Base-by-base conservation (phyloP, 2,888 invertebrate genomes). In the Microctonus aethiopoides region DNA sequence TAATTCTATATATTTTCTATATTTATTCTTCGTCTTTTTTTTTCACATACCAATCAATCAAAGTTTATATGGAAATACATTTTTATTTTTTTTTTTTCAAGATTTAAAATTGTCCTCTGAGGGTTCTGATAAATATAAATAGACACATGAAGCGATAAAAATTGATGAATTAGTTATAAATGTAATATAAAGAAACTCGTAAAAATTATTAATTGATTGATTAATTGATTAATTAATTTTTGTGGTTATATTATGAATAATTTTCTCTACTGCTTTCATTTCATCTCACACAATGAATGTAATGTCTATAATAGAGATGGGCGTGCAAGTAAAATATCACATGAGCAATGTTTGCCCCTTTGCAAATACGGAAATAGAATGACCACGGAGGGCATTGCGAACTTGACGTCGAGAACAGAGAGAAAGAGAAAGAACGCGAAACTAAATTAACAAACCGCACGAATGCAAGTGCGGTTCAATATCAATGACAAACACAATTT, bases 361-460 rank as follows among this genome's bases (percentile, higher is more conserved):
- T 36, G 60, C 60, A 65, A 69, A 70, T 70, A 59, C 69, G 69
- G 69, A 70, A 70, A 70, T 70, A 70, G 69, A 70, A 70, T 60
- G 60, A 65, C 36, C 60, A 70, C 63, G 65, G 60, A 68, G 62
- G 41, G 65, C 65, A 59, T 65, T 60, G 64, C 59, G 65, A 70
- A 70, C 65, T 70, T 65, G 69, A 65, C 54, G 69, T 70, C 64
- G 61, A 60, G 57, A 61, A 68, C 34, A 56, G 60, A 61, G 68
- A 68, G 54, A 60, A 36, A 29, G 32, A 62, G 65, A 67, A 64
- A 51, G 61, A 59, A 56, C 46, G 20, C 22, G 16, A 24, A 11
- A 46, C 16, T 16, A 20, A 36, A 59, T 59, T 59, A 59, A 32
- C 57, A n/a, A 60, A 60, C 39, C 39, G 34, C 60, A 60, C 32